A percentile compares a stretch with the other conserved stretches of the same genome.
phyloP scores from a whole-genome alignment of 2,888 invertebrate genomes.

The Nymphalis polychloros region DNA sequence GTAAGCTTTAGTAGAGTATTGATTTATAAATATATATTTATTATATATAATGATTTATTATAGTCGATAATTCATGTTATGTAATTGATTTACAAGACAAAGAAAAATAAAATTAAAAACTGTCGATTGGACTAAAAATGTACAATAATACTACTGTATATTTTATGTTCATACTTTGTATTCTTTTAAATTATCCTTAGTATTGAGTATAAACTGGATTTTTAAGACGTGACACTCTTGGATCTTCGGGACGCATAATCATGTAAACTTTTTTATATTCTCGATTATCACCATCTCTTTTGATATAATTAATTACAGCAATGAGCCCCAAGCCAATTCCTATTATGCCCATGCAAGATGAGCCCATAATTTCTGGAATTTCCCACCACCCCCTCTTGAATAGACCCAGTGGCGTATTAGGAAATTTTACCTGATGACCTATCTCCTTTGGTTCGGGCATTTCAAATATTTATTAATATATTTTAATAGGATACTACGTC shows the following conservation, averaged over 20 bases:
- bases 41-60: no score
- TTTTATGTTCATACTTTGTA: background rate
- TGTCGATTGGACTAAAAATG: no score
- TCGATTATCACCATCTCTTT: slow-evolving; percentile 83
- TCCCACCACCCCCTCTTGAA: slow-evolving; percentile 81
- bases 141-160: no score
- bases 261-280: slow-evolving; percentile 82
- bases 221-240: slow-evolving; percentile 68
- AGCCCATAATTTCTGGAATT: slow-evolving; percentile 86
- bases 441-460: slow-evolving; percentile 50
- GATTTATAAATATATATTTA: no score
- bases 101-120: no score
- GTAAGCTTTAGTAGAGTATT: no score
- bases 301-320: slow-evolving; percentile 70
- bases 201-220: slow-evolving; percentile 60
- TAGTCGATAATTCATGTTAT: no score
- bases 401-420: slow-evolving; percentile 53
- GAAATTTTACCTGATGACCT: slow-evolving; percentile 58
- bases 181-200: slow-evolving; percentile 23
- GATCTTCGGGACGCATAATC: slow-evolving; percentile 84
- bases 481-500: no score
- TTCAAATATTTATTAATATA: background rate
- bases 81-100: no score
- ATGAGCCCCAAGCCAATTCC: slow-evolving; percentile 77
- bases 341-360: slow-evolving; percentile 77